Evolutionary conservation across 2,888 invertebrate genomes (phyloP).

Genomic region (Drosophila paucipuncta): DNA sequence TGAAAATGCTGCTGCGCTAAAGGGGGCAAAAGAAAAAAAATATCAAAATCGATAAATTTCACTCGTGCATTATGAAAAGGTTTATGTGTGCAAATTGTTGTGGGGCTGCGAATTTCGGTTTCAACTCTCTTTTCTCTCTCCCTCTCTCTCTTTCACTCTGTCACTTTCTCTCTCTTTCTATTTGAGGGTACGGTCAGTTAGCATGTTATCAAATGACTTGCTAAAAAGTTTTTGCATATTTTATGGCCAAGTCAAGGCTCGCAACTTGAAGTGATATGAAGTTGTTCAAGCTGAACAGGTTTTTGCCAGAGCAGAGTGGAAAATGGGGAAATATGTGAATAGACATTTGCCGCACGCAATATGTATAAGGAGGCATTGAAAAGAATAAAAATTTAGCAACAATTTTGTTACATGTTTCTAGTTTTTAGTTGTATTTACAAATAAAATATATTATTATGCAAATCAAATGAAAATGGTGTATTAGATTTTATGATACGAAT

Average conservation of each 20-base stretch:
- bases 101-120: conserved; percentile 8
- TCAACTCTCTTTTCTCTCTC: neutral
- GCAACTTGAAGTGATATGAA: conserved; percentile 6
- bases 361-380: neutral
- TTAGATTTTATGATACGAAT: neutral
- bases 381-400: neutral
- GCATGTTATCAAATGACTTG: conserved; percentile 23
- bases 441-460: neutral
- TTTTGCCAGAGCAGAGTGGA: neutral
- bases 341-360: conserved; percentile 29
- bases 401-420: neutral
- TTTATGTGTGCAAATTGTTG: conserved; percentile 2
- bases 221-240: conserved; percentile 34
- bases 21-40: neutral
- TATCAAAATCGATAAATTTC: conserved; percentile 58
- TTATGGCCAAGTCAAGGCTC: conserved; percentile 11
- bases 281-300: neutral
- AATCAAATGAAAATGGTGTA: neutral
- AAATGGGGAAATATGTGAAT: conserved; percentile 2
- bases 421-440: neutral
- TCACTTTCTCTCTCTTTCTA: neutral
- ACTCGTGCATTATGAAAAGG: conserved; percentile 33
- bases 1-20: conserved; percentile 30
- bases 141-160: no score
- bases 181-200: conserved; percentile 13